Evolutionary conservation across 1,140 invertebrate species (phyloP).

Genomic region (Ips nitidus): DNA sequence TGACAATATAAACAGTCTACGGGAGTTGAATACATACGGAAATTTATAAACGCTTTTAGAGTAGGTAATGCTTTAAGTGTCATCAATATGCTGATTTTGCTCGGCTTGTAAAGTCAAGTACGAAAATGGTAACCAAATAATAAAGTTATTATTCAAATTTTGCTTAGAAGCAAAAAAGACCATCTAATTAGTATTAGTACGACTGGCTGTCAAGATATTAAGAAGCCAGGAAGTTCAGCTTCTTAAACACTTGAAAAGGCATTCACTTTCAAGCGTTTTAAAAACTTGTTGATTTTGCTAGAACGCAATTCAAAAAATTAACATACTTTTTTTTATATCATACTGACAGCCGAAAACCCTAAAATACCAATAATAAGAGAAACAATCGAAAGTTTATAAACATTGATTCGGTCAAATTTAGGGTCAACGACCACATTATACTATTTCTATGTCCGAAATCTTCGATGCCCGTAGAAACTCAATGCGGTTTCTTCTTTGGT

Average conservation of each 20-base stretch:
- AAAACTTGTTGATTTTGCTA: constrained; percentile 1
- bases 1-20: constrained; percentile 23
- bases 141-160: background rate
- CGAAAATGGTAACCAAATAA: constrained; percentile 5
- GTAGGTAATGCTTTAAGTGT: constrained; percentile 9
- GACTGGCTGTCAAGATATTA: constrained; percentile 1
- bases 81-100: constrained; percentile 8
- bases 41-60: constrained; percentile 22
- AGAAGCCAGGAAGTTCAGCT: constrained; percentile 4
- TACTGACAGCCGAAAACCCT: background rate
- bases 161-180: background rate
- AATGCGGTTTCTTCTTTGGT: constrained; percentile 16
- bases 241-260: background rate
- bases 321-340: background rate
- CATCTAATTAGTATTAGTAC: background rate
- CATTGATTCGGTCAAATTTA: background rate
- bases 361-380: background rate
- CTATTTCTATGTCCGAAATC: constrained; percentile 31
- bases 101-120: constrained; percentile 2
- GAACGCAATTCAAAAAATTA: background rate
- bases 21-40: constrained; percentile 21
- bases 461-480: constrained; percentile 15
- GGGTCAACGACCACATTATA: constrained; percentile 25
- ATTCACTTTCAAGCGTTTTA: constrained; percentile 1
- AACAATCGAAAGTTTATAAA: constrained; percentile 29